These are phyloP conservation scores for Ranitomeya imitator DNA, from an alignment of 2,113 vertebrate genomes.

Conservation along the genomic window DNA sequence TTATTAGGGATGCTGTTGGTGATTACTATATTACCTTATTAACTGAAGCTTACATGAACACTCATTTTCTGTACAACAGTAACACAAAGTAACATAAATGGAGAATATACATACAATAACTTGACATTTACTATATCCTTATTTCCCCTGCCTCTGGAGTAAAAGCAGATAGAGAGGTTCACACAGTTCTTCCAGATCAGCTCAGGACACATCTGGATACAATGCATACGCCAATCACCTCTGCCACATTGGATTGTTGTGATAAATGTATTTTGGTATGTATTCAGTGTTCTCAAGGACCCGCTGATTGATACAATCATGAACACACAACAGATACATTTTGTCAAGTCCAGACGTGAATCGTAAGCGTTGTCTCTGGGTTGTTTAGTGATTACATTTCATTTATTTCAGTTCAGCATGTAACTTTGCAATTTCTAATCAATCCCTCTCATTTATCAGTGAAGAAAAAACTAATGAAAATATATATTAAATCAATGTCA, in stretches of 20 bases:
- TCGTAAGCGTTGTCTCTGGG: not conserved
- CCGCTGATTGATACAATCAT: not conserved
- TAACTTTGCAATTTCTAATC: not conserved
- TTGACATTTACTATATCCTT: slow-evolving; percentile 21
- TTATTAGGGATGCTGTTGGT: too few relatives aligned
- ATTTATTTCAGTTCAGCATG: not conserved
- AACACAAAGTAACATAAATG: too few relatives aligned
- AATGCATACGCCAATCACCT: slow-evolving; percentile 1
- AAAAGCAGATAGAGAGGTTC: slow-evolving; percentile 19
- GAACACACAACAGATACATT: not conserved
- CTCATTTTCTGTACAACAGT: too few relatives aligned
- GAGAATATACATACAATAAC: too few relatives aligned
- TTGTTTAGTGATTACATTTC: not conserved
- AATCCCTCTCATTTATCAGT: not conserved
- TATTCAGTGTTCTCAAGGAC: not conserved
- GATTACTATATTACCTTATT: too few relatives aligned
- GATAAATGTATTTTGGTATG: slow-evolving; percentile 8
- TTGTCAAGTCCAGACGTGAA: not conserved
- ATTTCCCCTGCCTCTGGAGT: not conserved
- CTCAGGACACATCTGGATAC: slow-evolving; percentile 38
- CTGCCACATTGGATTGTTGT: not conserved
- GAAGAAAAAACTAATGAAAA: too few relatives aligned
- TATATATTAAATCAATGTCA: not conserved
- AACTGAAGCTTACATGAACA: too few relatives aligned
- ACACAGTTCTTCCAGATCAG: not conserved